Evolutionary conservation across 2,113 vertebrate genomes (phyloP), one percentile per base, ranked within the genome.

Genomic region (Alectura lathami): DNA sequence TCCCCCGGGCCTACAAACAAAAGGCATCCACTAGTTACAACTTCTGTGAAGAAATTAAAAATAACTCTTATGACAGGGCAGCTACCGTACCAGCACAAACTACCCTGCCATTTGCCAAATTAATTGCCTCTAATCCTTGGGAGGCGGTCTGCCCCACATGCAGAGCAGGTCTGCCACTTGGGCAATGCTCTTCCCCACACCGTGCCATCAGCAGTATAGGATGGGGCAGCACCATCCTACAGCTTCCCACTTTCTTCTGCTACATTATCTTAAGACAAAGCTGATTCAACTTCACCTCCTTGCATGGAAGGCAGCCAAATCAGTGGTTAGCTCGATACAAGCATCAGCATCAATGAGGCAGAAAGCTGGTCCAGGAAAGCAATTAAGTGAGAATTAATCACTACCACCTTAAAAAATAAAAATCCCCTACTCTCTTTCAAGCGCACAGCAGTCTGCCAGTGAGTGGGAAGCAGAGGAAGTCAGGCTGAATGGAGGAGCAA

Each of bases 291-390:
- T 34, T 74, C 90, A 60, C 17, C 59, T 74, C 23, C 8, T 32
- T 7, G 6, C 0, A 0, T 24, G 60, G 51, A 77, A 40, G 3
- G 2, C 16, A 18, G 80, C 51, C 32, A 86, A 43, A 74, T 40
- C 86, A 92, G 53, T 2, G 0, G 2, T 36, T 48, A 72, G 47
- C 6, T 8, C 32, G 9, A 75, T 21, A 72, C 17, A 69, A 15
- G 1, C 54, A 47, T 60, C 48, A 11, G n/a, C 62, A 79, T 45
- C 3, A 20, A 14, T 15, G 56, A 69, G n/a, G 56, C 86, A 87
- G 42, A 79, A 64, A 88, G 18, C 40, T 42, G 14, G 43, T 82
- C 62, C 59, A 0, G 0, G n/a, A 64, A 88, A 86, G 57, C 2
- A 1, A 68, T 92, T 88, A 74, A 72, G 16, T 20, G 14, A 68